A percentile compares a stretch with the other conserved stretches of the same genome.
phyloP scores from a whole-genome alignment of 2,797 vertebrate species.

The Nasua narica region DNA sequence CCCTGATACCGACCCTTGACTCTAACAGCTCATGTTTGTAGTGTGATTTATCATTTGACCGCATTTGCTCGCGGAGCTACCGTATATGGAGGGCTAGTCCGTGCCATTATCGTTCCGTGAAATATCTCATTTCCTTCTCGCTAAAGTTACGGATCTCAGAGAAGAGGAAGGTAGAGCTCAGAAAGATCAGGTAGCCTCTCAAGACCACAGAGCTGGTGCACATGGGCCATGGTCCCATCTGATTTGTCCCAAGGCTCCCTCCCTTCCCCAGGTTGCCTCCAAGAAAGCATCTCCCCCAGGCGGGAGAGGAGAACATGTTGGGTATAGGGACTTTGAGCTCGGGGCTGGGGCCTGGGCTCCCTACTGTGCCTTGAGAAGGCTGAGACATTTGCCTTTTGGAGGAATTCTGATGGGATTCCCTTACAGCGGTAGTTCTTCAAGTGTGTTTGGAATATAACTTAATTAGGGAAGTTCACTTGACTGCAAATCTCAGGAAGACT shows the following conservation, averaged over 20 bases:
- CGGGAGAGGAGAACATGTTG: too few species aligned
- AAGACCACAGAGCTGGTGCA: background rate
- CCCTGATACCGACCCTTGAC: too few species aligned
- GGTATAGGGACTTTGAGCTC: background rate
- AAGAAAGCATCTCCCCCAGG: background rate
- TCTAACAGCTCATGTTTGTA: background rate
- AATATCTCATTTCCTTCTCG: background rate
- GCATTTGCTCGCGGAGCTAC: background rate
- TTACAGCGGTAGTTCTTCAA: background rate
- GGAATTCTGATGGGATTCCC: background rate
- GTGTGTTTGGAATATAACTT: background rate
- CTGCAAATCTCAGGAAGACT: background rate
- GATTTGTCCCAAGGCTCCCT: background rate
- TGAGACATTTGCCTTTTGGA: background rate
- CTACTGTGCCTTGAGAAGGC: background rate
- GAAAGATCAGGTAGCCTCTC: background rate
- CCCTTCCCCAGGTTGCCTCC: background rate
- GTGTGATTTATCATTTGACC: background rate
- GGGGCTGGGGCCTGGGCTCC: fast-evolving
- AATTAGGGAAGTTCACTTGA: background rate
- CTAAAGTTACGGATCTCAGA: background rate
- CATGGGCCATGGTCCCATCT: too few species aligned
- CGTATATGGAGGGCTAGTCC: background rate
- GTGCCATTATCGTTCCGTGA: background rate
- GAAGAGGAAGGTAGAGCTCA: background rate